These are phyloP conservation scores for Idaea biselata DNA, from an alignment of 2,888 invertebrate genomes.

Conservation along the genomic window DNA sequence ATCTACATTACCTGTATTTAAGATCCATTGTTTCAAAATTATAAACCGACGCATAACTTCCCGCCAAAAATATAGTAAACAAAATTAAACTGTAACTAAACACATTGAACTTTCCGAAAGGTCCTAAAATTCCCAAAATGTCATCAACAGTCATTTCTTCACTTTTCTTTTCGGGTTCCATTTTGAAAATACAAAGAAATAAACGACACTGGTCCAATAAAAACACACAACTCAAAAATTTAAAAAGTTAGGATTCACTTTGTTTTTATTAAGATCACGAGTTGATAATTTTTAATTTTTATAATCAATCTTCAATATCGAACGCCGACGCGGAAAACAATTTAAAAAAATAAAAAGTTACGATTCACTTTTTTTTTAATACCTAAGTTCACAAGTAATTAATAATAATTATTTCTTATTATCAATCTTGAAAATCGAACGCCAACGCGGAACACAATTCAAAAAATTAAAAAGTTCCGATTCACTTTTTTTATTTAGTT, in stretches of 20 bases:
- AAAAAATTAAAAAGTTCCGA: no score
- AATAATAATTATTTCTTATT: no score
- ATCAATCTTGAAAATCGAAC: background rate
- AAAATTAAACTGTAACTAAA: conserved; percentile 61
- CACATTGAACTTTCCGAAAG: conserved; percentile 67
- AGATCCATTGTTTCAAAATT: conserved; percentile 74
- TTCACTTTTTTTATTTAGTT: no score
- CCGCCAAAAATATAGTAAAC: conserved; percentile 66
- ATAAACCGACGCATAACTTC: conserved; percentile 72
- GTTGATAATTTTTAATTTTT: no score
- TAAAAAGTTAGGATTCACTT: no score
- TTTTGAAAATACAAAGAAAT: conserved; percentile 35
- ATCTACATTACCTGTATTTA: conserved; percentile 57
- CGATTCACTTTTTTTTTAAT: conserved; percentile 25
- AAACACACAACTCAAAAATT: no score
- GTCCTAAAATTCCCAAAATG: conserved; percentile 63
- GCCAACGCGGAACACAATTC: no score
- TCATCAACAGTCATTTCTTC: conserved; percentile 68
- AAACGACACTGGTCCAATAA: conserved; percentile 8
- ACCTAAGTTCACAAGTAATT: no score
- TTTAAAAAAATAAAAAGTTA: conserved; percentile 16
- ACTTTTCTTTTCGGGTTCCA: conserved; percentile 67
- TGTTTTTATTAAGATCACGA: no score
- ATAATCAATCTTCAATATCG: background rate
- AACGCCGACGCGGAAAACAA: conserved; percentile 38